Evolutionary conservation across 2,797 vertebrate genomes (phyloP).

Genomic region (Heterohyrax brucei): DNA sequence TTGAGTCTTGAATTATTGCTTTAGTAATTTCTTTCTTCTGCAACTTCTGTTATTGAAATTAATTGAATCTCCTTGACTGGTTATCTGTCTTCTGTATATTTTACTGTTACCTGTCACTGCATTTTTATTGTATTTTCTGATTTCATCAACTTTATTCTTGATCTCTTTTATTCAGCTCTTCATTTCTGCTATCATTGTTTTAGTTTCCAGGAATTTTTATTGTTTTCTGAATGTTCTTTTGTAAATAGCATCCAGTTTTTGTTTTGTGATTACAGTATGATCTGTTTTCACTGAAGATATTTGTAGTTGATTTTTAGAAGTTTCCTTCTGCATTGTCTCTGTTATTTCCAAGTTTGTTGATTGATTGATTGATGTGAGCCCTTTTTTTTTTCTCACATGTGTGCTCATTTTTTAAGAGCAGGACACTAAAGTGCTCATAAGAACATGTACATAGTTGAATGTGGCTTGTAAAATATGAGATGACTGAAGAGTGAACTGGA

Average conservation of each 20-base stretch:
- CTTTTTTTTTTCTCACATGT: not conserved
- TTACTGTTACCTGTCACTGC: not conserved
- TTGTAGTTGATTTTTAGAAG: constrained; percentile 1
- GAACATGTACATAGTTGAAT: not conserved
- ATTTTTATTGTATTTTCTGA: not conserved
- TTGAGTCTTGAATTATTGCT: not conserved
- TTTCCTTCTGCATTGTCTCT: not conserved
- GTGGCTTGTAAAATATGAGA: constrained; percentile 1
- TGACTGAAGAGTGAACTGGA: not conserved
- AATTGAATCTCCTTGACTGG: not conserved
- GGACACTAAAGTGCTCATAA: not conserved
- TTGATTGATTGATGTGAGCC: constrained; percentile 1
- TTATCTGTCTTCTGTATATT: not conserved
- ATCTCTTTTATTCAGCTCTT: not conserved
- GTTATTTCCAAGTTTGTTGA: not conserved
- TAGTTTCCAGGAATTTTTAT: constrained; percentile 1
- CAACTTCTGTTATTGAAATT: not conserved
- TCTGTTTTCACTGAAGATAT: constrained; percentile 16
- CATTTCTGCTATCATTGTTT: not conserved
- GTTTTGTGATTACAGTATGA: not conserved
- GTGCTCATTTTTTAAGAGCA: not conserved
- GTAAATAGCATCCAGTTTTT: not conserved
- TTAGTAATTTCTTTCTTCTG: constrained; percentile 7
- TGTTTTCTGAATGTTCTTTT: constrained; percentile 39
- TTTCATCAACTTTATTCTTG: not conserved